Evolutionary conservation across 2,113 vertebrate genomes (phyloP).

Genomic region (Felis chaus): DNA sequence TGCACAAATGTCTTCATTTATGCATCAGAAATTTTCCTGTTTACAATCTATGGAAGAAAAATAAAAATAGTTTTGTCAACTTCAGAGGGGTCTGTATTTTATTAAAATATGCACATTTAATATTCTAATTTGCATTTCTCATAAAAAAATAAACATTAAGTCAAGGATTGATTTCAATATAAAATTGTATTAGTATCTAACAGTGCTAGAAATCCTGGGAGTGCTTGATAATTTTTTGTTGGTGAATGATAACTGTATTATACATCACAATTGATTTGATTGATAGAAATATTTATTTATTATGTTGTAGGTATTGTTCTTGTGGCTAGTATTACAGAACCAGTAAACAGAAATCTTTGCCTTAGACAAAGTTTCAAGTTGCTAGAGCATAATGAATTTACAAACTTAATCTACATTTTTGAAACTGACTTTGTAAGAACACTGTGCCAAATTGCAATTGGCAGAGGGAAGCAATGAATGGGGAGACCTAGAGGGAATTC

Average conservation of each 20-base stretch:
- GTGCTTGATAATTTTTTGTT: not conserved
- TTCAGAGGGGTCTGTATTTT: constrained; percentile 59
- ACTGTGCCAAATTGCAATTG: not conserved
- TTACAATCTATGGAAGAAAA: constrained; percentile 63
- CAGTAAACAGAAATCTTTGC: not conserved
- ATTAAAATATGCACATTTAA: not conserved
- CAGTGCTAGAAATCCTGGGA: not conserved
- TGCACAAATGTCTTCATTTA: constrained; percentile 64
- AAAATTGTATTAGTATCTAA: not conserved
- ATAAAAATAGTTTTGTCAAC: constrained; percentile 49
- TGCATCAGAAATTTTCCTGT: constrained; percentile 22
- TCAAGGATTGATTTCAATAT: not conserved
- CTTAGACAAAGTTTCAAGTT: not conserved
- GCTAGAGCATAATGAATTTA: not conserved
- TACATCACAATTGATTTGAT: not conserved
- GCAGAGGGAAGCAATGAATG: not conserved
- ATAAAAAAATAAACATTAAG: not conserved
- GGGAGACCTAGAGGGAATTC: not conserved
- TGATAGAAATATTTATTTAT: not conserved
- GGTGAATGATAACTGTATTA: not conserved
- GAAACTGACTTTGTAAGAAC: not conserved
- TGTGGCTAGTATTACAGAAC: not conserved
- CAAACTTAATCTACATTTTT: not conserved
- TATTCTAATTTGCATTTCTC: not conserved
- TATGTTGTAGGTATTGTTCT: not conserved